phyloP scores from a whole-genome alignment of 1,140 invertebrate species.

The Armadillidium nasatum region DNA sequence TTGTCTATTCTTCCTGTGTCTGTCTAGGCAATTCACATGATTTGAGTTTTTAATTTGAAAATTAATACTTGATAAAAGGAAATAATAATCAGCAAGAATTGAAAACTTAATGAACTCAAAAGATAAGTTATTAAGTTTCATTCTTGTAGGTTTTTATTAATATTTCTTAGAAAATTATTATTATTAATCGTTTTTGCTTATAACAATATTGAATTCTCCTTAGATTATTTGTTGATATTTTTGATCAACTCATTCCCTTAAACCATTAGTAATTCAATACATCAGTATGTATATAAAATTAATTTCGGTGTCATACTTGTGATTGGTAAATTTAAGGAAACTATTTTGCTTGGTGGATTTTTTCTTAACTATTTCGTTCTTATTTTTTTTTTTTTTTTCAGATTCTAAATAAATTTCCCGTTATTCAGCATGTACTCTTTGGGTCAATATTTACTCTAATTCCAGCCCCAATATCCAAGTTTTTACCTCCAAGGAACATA shows the following conservation, averaged over 20 bases:
- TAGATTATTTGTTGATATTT: too few species aligned
- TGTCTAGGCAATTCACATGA: too few species aligned
- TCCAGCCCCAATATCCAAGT: conserved; percentile 27
- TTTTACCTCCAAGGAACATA: conserved; percentile 22
- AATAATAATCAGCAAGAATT: too few species aligned
- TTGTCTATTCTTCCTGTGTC: too few species aligned
- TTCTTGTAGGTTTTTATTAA: too few species aligned
- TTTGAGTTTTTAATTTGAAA: too few species aligned
- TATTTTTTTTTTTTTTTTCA: conserved; percentile 24
- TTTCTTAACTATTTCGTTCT: not conserved
- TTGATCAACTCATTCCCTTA: not conserved
- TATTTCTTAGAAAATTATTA: too few species aligned
- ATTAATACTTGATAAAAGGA: too few species aligned
- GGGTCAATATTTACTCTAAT: conserved; percentile 67
- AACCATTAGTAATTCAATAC: not conserved
- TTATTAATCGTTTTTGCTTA: too few species aligned
- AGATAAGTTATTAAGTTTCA: too few species aligned
- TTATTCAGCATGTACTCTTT: conserved; percentile 95
- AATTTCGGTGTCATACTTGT: not conserved
- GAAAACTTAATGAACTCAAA: too few species aligned
- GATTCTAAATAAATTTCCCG: conserved; percentile 75
- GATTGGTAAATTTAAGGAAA: not conserved
- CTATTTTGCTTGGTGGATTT: not conserved
- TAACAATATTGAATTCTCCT: too few species aligned
- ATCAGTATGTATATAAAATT: not conserved